These are phyloP conservation scores for Aleiodes testaceus DNA, from an alignment of 2,888 invertebrate species.

Conservation along the genomic window DNA sequence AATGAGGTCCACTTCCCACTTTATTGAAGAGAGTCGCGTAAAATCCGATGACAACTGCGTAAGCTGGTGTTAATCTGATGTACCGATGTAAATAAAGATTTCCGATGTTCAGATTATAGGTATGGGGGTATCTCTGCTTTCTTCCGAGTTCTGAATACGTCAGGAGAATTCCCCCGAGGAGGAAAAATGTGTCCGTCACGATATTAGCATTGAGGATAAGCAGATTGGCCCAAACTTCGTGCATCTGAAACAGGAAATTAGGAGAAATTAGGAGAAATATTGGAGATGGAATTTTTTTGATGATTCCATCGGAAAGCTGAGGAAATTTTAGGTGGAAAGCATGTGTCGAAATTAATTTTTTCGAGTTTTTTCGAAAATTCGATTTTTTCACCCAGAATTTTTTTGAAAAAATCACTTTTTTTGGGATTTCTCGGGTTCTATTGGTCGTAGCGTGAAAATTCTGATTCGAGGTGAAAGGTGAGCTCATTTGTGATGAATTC, in stretches of 20 bases:
- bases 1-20: conserved; percentile 74
- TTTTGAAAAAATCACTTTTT: too few relatives aligned
- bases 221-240: conserved; percentile 60
- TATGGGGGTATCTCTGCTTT: conserved; percentile 50
- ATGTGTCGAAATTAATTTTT: too few relatives aligned
- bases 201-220: conserved; percentile 68
- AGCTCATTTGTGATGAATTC: too few relatives aligned
- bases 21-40: conserved; percentile 74
- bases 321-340: too few relatives aligned
- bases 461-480: too few relatives aligned
- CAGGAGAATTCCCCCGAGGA: conserved; percentile 66
- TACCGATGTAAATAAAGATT: conserved; percentile 75
- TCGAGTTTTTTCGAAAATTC: too few relatives aligned
- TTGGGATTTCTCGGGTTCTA: too few relatives aligned
- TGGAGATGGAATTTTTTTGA: too few relatives aligned
- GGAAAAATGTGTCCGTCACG: conserved; percentile 68
- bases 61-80: conserved; percentile 75
- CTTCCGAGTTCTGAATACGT: conserved; percentile 59
- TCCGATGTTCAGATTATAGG: conserved; percentile 74
- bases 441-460: too few relatives aligned
- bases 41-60: conserved; percentile 74
- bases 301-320: too few relatives aligned
- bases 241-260: conserved; percentile 54
- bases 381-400: too few relatives aligned
- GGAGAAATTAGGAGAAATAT: neutral